phyloP scores from a whole-genome alignment of 2,797 vertebrate species.

The Danio kyathit region DNA sequence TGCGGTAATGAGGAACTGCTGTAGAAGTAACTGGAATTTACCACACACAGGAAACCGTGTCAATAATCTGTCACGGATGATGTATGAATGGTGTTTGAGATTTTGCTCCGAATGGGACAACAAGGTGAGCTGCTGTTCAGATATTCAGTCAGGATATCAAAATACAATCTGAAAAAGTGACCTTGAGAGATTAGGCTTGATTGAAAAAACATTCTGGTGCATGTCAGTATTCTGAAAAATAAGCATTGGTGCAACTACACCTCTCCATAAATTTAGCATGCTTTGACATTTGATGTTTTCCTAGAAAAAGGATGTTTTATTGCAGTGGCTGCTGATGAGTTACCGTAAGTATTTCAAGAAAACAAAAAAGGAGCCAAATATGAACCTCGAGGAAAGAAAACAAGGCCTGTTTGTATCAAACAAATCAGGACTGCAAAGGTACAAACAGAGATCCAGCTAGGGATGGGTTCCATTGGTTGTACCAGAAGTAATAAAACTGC shows the following conservation, averaged over 20 bases:
- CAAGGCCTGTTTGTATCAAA: slow-evolving; percentile 52
- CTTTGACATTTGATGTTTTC: slow-evolving; percentile 51
- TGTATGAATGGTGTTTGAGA: neutral
- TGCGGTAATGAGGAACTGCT: slow-evolving; percentile 19
- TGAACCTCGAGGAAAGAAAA: slow-evolving; percentile 43
- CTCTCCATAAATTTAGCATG: slow-evolving; percentile 24
- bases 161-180: slow-evolving; percentile 27
- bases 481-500: slow-evolving; percentile 64
- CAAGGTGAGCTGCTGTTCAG: slow-evolving; percentile 13
- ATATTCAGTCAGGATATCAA: slow-evolving; percentile 20
- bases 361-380: slow-evolving; percentile 49
- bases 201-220: slow-evolving; percentile 38
- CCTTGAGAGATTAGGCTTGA: slow-evolving; percentile 26
- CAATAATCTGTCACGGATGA: slow-evolving; percentile 33
- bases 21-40: slow-evolving; percentile 8
- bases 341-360: slow-evolving; percentile 35
- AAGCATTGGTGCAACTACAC: slow-evolving; percentile 6
- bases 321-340: slow-evolving; percentile 44
- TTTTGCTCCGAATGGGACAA: neutral
- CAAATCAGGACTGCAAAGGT: slow-evolving; percentile 42
- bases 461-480: slow-evolving; percentile 48
- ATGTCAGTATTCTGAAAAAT: slow-evolving; percentile 23
- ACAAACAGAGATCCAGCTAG: slow-evolving; percentile 49
- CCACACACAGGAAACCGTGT: slow-evolving; percentile 15
- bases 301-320: slow-evolving; percentile 48